Evolutionary conservation across 2,113 vertebrate genomes (phyloP), one percentile per base, ranked within the genome.

Genomic region (Trematocara zebra): DNA sequence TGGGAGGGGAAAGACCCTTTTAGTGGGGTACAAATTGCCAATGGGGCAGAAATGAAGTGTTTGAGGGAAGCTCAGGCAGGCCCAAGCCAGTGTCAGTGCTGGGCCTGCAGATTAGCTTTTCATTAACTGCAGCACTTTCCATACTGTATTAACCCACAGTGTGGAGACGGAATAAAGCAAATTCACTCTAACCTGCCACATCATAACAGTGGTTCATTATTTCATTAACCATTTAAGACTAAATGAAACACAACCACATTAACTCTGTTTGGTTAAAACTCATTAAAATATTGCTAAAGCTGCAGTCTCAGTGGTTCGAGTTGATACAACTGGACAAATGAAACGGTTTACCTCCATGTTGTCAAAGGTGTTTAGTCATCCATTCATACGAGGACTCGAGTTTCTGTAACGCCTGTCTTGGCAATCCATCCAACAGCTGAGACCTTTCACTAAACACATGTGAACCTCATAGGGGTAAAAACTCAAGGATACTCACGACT

Each of bases 21-120:
- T 94, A 95, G 94, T 83, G 78, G 88, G 83, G 87, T 89, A 92
- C 91, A 94, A 94, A 94, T 93, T 95, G 93, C 92, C 90, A 91
- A 56, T 92, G 89, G 92, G 93, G 93, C 94, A 95, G 87, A 93
- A 95, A 93, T 91, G 81, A 91, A 93, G 90, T 90, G 87, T 91
- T 91, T 90, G 87, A 91, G 52, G 67, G 86, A 88, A 88, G 53
- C 89, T 69, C 85, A 6, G 93, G 91, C 85, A 6, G 93, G 91
- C 92, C 87, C 89, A 90, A 54, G 78, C 83, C 51, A 4, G 85
- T 93, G 94, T 93, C 94, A 93, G 85, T 78, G 82, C 86, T 53
- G 87, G 88, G 49, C 59, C 91, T 89, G 84, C 72, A 90, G 89
- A 95, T 93, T 84, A 88, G 67, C 88, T 93, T 94, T 94, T 94